Conservation (phyloP, 2,888 invertebrate genomes). For the Phytoseiulus persimilis region DNA sequence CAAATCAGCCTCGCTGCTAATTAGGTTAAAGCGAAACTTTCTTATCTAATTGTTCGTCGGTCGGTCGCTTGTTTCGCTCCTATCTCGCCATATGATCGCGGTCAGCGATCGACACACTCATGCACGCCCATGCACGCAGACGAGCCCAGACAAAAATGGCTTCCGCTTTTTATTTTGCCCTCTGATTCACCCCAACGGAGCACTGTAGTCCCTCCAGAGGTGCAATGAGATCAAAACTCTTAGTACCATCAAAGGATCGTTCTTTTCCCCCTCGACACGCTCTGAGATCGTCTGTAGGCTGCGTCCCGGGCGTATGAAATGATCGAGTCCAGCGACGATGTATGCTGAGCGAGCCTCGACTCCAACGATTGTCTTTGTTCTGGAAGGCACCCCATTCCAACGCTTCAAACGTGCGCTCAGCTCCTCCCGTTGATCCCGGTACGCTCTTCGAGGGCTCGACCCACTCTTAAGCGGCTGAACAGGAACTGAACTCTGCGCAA, state of each 20-base stretch:
- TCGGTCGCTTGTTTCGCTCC: neutral
- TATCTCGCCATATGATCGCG: neutral
- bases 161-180: constrained; percentile 5
- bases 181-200: neutral
- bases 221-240: neutral
- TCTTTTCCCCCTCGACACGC: too few relatives aligned
- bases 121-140: neutral
- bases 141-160: neutral
- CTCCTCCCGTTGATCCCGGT: too few relatives aligned
- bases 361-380: too few relatives aligned
- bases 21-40: constrained; percentile 29
- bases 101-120: neutral
- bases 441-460: neutral
- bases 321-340: too few relatives aligned
- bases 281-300: too few relatives aligned
- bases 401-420: too few relatives aligned
- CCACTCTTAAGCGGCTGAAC: too few relatives aligned
- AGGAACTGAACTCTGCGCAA: too few relatives aligned
- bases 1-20: neutral
- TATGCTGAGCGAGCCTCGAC: too few relatives aligned
- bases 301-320: too few relatives aligned
- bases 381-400: too few relatives aligned
- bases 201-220: neutral
- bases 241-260: too few relatives aligned
- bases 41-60: constrained; percentile 17